Percentiles rank a stretch among this genome's conserved stretches.
Conservation (phyloP, 2,797 vertebrate species). For the Choloepus didactylus region DNA sequence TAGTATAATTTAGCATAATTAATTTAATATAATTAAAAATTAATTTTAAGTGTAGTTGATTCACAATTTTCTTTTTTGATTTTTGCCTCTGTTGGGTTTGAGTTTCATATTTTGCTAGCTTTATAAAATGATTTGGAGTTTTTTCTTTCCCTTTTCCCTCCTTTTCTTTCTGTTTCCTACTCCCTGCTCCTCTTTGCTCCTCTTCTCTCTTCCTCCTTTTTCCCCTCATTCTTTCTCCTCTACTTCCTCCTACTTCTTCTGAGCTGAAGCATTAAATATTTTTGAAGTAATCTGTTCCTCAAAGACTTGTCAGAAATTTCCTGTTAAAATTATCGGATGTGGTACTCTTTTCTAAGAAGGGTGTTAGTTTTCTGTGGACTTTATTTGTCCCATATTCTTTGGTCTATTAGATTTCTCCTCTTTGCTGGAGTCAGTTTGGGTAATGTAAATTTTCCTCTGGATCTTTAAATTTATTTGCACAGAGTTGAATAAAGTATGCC, state of each 20-base stretch:
- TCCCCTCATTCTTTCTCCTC: no score
- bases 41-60: not conserved
- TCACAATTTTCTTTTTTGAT: not conserved
- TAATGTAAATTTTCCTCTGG: rapidly evolving
- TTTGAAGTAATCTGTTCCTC: not conserved
- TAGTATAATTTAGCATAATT: no score
- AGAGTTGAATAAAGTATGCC: not conserved
- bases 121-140: not conserved
- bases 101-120: not conserved
- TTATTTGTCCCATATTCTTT: no score
- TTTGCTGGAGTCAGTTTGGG: rapidly evolving
- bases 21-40: no score
- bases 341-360: not conserved
- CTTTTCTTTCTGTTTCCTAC: rapidly evolving
- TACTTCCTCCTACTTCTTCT: not conserved
- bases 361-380: not conserved
- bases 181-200: no score
- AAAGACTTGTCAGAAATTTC: not conserved
- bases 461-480: not conserved
- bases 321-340: not conserved
- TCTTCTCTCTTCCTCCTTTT: no score
- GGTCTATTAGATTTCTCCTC: not conserved
- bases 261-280: not conserved
- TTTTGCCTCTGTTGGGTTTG: not conserved
- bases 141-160: no score